These are phyloP conservation scores for Melospiza melodia DNA, from an alignment of 2,113 vertebrate species.

Conservation along the genomic window DNA sequence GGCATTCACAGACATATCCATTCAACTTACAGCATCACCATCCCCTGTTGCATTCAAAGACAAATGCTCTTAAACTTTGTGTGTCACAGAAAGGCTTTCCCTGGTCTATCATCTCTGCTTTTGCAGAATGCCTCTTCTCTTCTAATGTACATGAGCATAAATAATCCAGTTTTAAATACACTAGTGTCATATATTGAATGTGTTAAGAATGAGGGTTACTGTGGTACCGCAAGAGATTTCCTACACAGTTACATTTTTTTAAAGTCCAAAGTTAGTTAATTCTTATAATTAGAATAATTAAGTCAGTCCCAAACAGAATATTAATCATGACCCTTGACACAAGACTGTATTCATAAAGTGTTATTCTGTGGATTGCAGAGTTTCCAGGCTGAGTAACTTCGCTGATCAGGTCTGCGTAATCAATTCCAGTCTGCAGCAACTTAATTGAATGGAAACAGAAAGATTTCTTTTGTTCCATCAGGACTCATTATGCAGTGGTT, in stretches of 20 bases:
- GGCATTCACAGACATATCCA: slow-evolving; percentile 54
- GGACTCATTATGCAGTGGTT: neutral
- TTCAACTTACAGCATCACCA: slow-evolving; percentile 50
- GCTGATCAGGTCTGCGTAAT: slow-evolving; percentile 27
- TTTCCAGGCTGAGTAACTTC: neutral
- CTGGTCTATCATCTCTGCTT: neutral
- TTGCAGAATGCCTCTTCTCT: neutral
- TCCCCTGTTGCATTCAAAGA: slow-evolving; percentile 62
- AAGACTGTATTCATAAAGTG: neutral
- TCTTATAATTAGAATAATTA: slow-evolving; percentile 31
- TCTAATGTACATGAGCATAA: slow-evolving; percentile 1
- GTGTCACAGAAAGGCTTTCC: neutral
- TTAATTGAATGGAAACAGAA: neutral
- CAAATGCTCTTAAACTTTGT: slow-evolving; percentile 29
- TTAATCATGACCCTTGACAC: slow-evolving; percentile 23
- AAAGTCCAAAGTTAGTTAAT: neutral
- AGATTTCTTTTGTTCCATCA: neutral
- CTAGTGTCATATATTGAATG: neutral
- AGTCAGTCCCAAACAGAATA: slow-evolving; percentile 2
- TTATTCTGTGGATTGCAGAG: neutral
- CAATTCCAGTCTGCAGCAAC: neutral
- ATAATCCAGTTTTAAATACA: slow-evolving; percentile 25
- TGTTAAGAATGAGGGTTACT: neutral
- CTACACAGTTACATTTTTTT: neutral
- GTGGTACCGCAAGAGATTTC: neutral